Evolutionary conservation across 2,797 vertebrate genomes (phyloP), one percentile per base, ranked within the genome.

Genomic region (Spheniscus humboldti): DNA sequence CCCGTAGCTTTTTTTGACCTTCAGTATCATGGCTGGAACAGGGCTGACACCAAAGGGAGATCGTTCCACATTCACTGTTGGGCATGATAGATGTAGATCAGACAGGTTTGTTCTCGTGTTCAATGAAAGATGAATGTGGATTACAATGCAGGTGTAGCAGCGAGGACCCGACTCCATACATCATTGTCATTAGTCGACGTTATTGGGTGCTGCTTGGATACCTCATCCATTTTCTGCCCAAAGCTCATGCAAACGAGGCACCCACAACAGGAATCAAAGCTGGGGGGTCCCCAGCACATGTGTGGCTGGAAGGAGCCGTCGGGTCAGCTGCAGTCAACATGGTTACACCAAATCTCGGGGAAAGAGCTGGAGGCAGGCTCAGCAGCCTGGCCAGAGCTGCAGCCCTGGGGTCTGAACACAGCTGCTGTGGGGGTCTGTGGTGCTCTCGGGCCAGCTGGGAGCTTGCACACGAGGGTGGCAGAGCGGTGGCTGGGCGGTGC

Each of bases 241-340:
- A 27, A 55, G 11, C 72, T 79, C 1, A 0, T 11, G 33, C 33
- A n/a, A 71, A n/a, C 52, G 28, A 11, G 43, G 50, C 43, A 43
- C 20, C 45, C 9, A 28, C 35, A 22, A 2, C 4, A 33, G n/a
- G 17, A 57, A 20, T 25, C n/a, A 11, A 19, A 18, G 11, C 57
- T 2, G 37, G 3, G 33, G 23, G 45, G 7, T 37, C 47, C 39
- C 30, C 0, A 0, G 30, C 10, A 12, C 9, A 1, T 0, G 1
- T 4, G 25, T 0, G 3, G 20, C 59, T 87, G 75, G 50, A 50
- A 37, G 69, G 45, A 66, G 37, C 63, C 17, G 4, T 13, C 7
- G 12, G 50, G 12, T 19, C 48, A 45, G 33, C 77, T 76, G 35
- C 11, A 13, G 24, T 2, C 55, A 62, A 1, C 1, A 3, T 55